Conservation (phyloP, 1,140 invertebrate species). For the Neotoxoptera formosana region DNA sequence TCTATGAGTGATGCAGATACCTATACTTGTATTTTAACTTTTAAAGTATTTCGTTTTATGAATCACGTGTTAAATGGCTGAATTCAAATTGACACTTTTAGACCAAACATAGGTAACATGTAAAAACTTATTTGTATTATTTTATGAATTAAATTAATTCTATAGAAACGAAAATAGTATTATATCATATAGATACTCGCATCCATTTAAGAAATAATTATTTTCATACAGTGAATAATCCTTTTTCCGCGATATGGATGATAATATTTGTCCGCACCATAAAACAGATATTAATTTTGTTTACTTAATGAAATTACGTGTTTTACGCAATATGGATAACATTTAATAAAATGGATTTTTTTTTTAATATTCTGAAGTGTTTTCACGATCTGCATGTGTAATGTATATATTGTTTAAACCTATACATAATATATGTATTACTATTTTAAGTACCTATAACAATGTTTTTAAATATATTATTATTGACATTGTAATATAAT, state of each 20-base stretch:
- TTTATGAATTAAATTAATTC: background rate
- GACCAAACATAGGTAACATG: background rate
- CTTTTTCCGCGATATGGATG: too few relatives aligned
- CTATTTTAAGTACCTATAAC: background rate
- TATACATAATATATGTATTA: background rate
- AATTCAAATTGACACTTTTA: background rate
- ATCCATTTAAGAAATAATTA: too few relatives aligned
- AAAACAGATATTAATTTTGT: too few relatives aligned
- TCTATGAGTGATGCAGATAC: background rate
- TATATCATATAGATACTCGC: too few relatives aligned
- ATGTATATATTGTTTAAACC: background rate
- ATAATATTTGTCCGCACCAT: too few relatives aligned
- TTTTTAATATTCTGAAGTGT: too few relatives aligned
- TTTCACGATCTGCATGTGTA: too few relatives aligned
- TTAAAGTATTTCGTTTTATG: background rate
- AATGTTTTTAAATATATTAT: background rate
- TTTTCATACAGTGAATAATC: too few relatives aligned
- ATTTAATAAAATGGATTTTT: too few relatives aligned
- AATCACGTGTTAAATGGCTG: background rate
- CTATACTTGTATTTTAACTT: background rate
- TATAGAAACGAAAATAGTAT: too few relatives aligned
- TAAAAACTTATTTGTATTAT: background rate
- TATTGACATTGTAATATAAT: background rate
- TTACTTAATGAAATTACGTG: too few relatives aligned
- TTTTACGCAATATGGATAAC: too few relatives aligned